Evolutionary conservation across 2,113 vertebrate species (phyloP).

Genomic region (Myrmecophaga tridactyla): DNA sequence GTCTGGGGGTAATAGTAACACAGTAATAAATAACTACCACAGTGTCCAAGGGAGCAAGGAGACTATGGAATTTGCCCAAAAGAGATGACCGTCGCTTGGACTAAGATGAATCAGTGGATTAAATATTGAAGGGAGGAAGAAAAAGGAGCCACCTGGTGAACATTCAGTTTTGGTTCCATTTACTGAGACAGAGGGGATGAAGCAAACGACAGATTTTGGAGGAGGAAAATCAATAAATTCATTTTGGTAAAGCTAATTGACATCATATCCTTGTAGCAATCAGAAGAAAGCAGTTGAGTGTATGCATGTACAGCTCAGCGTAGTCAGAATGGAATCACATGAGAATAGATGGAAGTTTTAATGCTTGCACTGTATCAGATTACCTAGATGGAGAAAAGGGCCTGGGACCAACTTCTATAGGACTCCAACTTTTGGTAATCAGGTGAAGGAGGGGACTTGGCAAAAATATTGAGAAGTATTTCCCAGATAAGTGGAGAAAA

Average conservation of each 20-base stretch:
- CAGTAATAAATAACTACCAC: neutral
- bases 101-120: neutral
- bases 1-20: neutral
- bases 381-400: neutral
- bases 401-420: neutral
- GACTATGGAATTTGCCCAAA: neutral
- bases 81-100: neutral
- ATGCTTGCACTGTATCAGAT: neutral
- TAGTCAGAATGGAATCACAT: neutral
- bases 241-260: neutral
- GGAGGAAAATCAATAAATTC: neutral
- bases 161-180: neutral
- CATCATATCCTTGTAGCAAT: neutral
- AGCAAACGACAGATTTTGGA: neutral
- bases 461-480: neutral
- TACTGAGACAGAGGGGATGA: neutral
- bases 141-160: neutral
- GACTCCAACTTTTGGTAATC: neutral
- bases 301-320: neutral
- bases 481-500: neutral
- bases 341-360: neutral
- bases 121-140: neutral
- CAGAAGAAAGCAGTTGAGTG: neutral
- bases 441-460: neutral
- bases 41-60: neutral